Evolutionary conservation across 2,797 vertebrate species (phyloP), one percentile per base, ranked within the genome.

Genomic region (Poecile montanus): DNA sequence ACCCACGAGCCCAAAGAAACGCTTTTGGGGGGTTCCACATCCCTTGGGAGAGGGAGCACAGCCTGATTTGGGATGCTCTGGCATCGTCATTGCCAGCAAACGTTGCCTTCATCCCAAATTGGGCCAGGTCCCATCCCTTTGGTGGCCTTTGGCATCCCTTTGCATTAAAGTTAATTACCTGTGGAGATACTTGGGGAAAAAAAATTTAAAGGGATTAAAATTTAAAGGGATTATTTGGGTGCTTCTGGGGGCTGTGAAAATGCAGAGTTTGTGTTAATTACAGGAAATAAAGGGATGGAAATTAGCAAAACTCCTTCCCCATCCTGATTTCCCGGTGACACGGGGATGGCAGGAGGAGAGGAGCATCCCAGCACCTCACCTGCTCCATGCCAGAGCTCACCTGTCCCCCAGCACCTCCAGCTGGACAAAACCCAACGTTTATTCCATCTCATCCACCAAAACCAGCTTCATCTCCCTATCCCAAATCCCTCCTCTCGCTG

Each of bases 381-480:
- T 0, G 2, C 62, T 53, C 34, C 20, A 0, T 27, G 74, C 79
- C 0, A 0, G 30, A 40, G 34, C 86, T 66, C 80, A 42, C 51
- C 89, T 67, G 57, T 16, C 54, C 62, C 71, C 30, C 68, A 11
- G 72, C 86, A 79, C 83, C 89, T 86, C 82, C 65, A 73, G 62
- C 83, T 76, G 97, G 91, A 85, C 89, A 77, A 82, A 95, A 97
- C 95, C 88, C 97, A 67, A 86, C 73, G 44, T n/a, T 91, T 60
- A 36, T 85, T 94, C 34, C 95, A 65, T 63, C 86, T 72, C 60
- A 54, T 82, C 93, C 65, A 18, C 22, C 5, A 53, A 19, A 53
- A 91, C 96, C 53, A 96, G 89, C 91, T 54, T 48, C 95, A 97
- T 96, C 96, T 97, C 97, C 97, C 94, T 40, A 9, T 83, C 74